Evolutionary conservation across 1,140 invertebrate species (phyloP).

Genomic region (Aphelenchoides besseyi): DNA sequence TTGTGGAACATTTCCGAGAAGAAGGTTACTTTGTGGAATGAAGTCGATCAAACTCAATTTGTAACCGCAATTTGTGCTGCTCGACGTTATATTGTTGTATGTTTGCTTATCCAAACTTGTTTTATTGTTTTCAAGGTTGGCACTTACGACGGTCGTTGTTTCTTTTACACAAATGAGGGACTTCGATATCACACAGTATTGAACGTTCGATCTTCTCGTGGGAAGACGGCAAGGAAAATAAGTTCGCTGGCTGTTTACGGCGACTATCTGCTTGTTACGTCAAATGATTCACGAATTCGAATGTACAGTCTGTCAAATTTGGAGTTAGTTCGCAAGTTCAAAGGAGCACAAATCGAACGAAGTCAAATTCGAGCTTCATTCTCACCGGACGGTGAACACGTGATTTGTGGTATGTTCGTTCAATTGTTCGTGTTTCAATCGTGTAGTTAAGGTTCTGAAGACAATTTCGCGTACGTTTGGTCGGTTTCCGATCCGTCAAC

Average conservation of each 20-base stretch:
- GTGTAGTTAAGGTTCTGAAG: conserved; percentile 89
- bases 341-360: conserved; percentile 86
- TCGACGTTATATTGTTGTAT: conserved; percentile 91
- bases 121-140: conserved; percentile 69
- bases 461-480: conserved; percentile 74
- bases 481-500: conserved; percentile 69
- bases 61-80: conserved; percentile 98
- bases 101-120: conserved; percentile 10
- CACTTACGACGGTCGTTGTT: conserved; percentile 89
- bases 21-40: conserved; percentile 92
- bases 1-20: conserved; percentile 99
- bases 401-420: conserved; percentile 73
- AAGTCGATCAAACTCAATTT: conserved; percentile 86
- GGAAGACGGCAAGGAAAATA: conserved; percentile 88
- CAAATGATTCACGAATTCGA: conserved; percentile 92
- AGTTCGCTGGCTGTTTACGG: conserved; percentile 76
- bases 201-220: conserved; percentile 85
- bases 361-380: conserved; percentile 96
- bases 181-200: conserved; percentile 97
- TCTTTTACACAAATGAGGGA: conserved; percentile 91
- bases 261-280: conserved; percentile 82
- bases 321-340: conserved; percentile 90
- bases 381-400: conserved; percentile 89
- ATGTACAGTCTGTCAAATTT: conserved; percentile 93
- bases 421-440: conserved; percentile 25